Base-by-base conservation (phyloP, 2,888 invertebrate species). In the Cryptocheilus praepositus region DNA sequence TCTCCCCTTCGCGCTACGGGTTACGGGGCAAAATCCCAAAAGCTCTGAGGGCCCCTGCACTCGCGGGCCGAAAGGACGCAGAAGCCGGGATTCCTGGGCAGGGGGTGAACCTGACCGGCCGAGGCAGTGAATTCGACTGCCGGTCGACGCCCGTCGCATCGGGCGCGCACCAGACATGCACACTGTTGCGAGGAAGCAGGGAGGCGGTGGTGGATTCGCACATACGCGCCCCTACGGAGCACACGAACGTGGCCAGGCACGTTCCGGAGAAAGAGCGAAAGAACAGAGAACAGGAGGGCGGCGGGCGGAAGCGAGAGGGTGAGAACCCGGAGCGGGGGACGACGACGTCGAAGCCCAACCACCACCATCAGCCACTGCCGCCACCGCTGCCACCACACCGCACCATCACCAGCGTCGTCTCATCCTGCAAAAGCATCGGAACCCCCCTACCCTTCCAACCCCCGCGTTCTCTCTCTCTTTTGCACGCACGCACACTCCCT, bases 121-220 rank as follows among this genome's bases (percentile, higher is more conserved):
- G 80, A 81, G 80, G 81, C 80, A 78, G 81, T 80, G 81, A 81
- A 80, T 85, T 82, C 85, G 82, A 86, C 86, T 86, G 82, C 78
- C 85, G 86, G 87, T 86, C 86, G 87, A 87, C 87, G 87, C 87
- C 86, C 86, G 87, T 82, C 75, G 76, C 56, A 61, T 52, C 61
- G 57, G 45, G 60, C 66, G 64, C 74, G 73, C 70, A 67, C 69
- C 67, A 64, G 49, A 70, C 59, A 46, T 19, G 49, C 59, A 59
- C 25, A 53, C 53, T 53, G 22, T 53, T 53, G 53, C 53, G n/a
- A 25, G 25, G 18, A 18, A 49, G 3, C 16, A n/a, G 4, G 18
- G 49, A 13, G 49, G 49, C 4, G 16, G 49, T n/a, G 49, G 67
- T 61, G n/a, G 67, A 25, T 61, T 64, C 58, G 71, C 71, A 72